phyloP scores from a whole-genome alignment of 2,113 vertebrate species.

The Urocynchramus pylzowi region DNA sequence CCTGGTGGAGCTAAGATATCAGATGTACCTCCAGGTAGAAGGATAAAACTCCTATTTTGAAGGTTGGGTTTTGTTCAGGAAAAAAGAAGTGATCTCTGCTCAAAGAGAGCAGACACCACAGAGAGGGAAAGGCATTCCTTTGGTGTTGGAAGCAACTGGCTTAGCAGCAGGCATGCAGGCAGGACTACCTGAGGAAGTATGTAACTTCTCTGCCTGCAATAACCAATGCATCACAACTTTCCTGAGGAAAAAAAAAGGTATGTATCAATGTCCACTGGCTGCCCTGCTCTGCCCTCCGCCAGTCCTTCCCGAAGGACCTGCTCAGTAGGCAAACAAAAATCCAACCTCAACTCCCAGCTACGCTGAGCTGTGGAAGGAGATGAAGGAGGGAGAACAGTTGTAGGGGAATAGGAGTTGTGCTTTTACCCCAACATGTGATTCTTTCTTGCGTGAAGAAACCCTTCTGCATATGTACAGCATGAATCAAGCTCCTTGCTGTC shows the following conservation, averaged over 20 bases:
- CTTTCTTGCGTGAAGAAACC: not conserved
- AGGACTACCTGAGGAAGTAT: not conserved
- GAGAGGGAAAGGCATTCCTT: not conserved
- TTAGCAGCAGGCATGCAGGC: not conserved
- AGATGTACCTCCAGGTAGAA: not conserved
- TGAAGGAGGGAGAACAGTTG: fast-evolving
- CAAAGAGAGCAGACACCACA: fast-evolving
- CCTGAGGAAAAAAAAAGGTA: not conserved
- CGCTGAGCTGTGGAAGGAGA: not conserved
- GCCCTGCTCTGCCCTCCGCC: not conserved
- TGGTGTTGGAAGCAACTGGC: not conserved
- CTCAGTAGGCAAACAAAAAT: not conserved
- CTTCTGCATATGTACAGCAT: not conserved
- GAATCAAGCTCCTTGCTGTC: not conserved
- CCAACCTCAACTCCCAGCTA: not conserved
- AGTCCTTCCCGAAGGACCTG: not conserved
- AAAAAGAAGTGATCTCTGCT: not conserved
- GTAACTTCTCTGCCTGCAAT: not conserved
- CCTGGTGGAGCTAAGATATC: not conserved
- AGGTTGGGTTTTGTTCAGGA: not conserved
- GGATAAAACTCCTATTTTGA: not conserved
- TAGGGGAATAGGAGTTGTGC: not conserved
- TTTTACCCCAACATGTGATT: not conserved
- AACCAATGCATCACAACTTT: not conserved
- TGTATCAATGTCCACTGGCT: not conserved